Evolutionary conservation across 2,888 invertebrate species (phyloP).

Genomic region (Tuta absoluta): DNA sequence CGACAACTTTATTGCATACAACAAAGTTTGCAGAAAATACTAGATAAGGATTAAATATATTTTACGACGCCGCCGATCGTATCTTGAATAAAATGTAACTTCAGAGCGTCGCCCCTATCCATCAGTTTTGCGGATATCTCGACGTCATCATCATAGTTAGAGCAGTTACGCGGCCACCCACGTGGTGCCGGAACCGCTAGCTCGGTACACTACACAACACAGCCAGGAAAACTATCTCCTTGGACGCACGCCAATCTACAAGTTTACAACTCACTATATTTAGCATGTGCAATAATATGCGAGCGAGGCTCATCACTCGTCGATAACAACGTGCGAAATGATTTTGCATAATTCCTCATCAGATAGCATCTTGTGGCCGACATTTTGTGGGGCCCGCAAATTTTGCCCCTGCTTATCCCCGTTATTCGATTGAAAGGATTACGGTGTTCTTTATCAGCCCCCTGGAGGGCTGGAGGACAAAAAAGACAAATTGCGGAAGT

Average conservation of each 20-base stretch:
- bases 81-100: constrained; percentile 12
- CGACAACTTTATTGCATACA: constrained; percentile 2
- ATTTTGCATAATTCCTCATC: constrained; percentile 40
- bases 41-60: constrained; percentile 3
- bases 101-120: constrained; percentile 22
- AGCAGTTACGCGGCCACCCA: constrained; percentile 52
- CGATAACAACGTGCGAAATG: constrained; percentile 45
- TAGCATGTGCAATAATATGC: constrained; percentile 64
- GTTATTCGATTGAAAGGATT: constrained; percentile 71
- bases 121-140: constrained; percentile 35
- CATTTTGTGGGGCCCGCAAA: constrained; percentile 50
- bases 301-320: constrained; percentile 54
- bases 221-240: constrained; percentile 43
- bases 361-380: constrained; percentile 22
- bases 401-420: constrained; percentile 56
- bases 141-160: constrained; percentile 52
- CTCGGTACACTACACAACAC: constrained; percentile 15
- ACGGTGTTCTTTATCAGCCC: constrained; percentile 65
- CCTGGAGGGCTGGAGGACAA: constrained; percentile 47
- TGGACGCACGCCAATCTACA: constrained; percentile 68
- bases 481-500: constrained; percentile 64
- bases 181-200: constrained; percentile 53
- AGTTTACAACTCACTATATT: constrained; percentile 66
- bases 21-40: neutral
- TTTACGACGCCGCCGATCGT: neutral